Percentiles rank a stretch among this genome's conserved stretches.
Conservation (phyloP, 1,140 invertebrate genomes). For the Drosophila biarmipes region DNA sequence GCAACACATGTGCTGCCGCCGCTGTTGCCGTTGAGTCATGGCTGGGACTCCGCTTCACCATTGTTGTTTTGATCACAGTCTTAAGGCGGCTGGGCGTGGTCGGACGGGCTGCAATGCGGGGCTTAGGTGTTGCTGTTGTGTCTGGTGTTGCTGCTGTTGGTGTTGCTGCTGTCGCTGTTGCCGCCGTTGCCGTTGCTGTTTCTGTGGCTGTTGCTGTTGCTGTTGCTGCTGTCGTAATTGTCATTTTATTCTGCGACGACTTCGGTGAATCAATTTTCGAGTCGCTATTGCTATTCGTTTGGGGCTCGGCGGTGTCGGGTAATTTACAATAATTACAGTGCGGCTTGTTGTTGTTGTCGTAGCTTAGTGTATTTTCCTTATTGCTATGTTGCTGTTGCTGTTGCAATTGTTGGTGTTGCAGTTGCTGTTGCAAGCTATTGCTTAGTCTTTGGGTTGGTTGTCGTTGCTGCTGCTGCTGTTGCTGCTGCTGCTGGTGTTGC, state of each 20-base stretch:
- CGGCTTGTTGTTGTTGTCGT: constrained; percentile 63
- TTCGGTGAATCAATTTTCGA: constrained; percentile 78
- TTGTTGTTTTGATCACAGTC: constrained; percentile 84
- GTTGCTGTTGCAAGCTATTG: constrained; percentile 75
- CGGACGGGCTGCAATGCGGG: constrained; percentile 75
- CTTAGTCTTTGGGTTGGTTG: constrained; percentile 84
- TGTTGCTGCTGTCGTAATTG: constrained; percentile 75
- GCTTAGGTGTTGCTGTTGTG: constrained; percentile 61
- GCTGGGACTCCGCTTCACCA: constrained; percentile 83
- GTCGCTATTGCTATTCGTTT: constrained; percentile 72
- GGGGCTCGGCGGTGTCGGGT: constrained; percentile 76
- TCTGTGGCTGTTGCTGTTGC: constrained; percentile 44
- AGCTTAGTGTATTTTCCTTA: constrained; percentile 79
- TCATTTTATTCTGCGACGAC: constrained; percentile 81
- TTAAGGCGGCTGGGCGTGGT: constrained; percentile 81
- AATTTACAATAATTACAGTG: constrained; percentile 83
- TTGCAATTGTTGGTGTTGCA: constrained; percentile 43
- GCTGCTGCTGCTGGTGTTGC: constrained; percentile 33
- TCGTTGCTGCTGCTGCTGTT: constrained; percentile 52
- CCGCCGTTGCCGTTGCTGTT: constrained; percentile 41
- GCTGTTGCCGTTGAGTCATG: constrained; percentile 70
- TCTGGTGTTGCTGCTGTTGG: constrained; percentile 31
- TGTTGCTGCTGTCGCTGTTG: constrained; percentile 49
- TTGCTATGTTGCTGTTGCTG: constrained; percentile 71
- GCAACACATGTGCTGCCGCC: constrained; percentile 60